These are phyloP conservation scores for Agrochola litura DNA, from an alignment of 2,888 invertebrate genomes.

Conservation along the genomic window DNA sequence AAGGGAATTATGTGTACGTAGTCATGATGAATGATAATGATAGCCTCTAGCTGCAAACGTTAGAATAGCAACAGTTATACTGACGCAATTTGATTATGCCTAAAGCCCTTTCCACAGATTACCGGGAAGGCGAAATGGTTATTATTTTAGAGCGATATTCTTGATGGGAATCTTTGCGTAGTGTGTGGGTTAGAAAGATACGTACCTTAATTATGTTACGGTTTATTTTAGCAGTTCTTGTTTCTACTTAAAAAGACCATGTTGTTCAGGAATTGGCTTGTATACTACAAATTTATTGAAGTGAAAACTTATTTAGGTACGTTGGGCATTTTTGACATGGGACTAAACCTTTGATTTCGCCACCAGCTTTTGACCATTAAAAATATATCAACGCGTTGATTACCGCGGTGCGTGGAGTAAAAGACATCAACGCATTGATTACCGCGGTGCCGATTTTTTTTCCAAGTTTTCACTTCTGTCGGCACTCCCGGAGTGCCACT, in stretches of 20 bases:
- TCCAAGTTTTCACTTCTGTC: no score
- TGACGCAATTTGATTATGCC: conserved; percentile 34
- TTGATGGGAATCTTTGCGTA: neutral
- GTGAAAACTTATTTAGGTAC: no score
- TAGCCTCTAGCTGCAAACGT: conserved; percentile 27
- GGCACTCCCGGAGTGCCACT: no score
- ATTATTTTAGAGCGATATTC: conserved; percentile 23
- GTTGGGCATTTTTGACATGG: no score
- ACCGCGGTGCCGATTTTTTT: no score
- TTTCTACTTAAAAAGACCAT: no score
- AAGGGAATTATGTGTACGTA: conserved; percentile 52
- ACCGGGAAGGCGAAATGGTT: neutral
- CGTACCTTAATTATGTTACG: neutral
- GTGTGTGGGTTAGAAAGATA: neutral
- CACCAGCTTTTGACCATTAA: no score
- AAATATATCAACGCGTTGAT: no score
- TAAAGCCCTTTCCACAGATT: conserved; percentile 11
- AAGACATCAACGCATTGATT: no score
- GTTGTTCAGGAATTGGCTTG: neutral
- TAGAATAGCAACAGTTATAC: conserved; percentile 29
- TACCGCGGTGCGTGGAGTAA: no score
- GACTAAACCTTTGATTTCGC: no score
- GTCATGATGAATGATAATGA: conserved; percentile 57
- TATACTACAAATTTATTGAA: no score
- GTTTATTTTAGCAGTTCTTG: neutral